Percentiles rank a stretch among this genome's conserved stretches.
These are phyloP conservation scores for Neocloeon triangulifer DNA, from an alignment of 1,140 invertebrate species.

Conservation along the genomic window DNA sequence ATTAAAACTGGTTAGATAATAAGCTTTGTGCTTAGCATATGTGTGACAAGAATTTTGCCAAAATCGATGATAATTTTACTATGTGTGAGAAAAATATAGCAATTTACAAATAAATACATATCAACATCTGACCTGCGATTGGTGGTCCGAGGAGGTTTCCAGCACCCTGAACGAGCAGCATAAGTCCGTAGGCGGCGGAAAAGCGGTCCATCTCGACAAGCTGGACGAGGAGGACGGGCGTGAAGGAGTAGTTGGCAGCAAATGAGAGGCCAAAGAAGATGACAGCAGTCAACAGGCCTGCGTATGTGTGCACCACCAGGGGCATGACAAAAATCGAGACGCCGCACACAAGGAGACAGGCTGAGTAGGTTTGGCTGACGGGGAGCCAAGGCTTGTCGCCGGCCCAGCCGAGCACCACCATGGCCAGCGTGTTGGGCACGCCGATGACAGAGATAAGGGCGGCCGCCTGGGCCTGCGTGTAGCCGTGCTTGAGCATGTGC, in stretches of 20 bases:
- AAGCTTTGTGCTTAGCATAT: no score
- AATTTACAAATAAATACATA: no score
- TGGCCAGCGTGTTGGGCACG: constrained; percentile 70
- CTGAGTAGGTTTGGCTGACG: constrained; percentile 53
- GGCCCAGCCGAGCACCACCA: constrained; percentile 68
- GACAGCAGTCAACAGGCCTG: constrained; percentile 26
- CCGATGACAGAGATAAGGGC: constrained; percentile 59
- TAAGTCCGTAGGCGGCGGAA: constrained; percentile 70
- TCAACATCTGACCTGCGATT: constrained; percentile 24
- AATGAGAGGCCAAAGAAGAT: constrained; percentile 61
- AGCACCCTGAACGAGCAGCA: constrained; percentile 63
- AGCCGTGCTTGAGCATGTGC: constrained; percentile 13
- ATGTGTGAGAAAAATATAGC: no score
- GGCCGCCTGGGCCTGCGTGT: constrained; percentile 39
- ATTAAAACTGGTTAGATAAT: no score
- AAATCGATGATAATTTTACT: no score
- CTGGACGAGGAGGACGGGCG: constrained; percentile 65
- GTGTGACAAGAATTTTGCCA: no score
- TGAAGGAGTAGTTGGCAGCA: constrained; percentile 68
- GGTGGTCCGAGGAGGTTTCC: constrained; percentile 41
- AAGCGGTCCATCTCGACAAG: constrained; percentile 56
- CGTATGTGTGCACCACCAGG: constrained; percentile 18
- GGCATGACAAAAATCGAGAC: constrained; percentile 13
- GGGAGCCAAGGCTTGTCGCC: constrained; percentile 75
- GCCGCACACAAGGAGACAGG: constrained; percentile 54